Base-by-base conservation (phyloP, 1,140 invertebrate genomes). In the Leptinotarsa texana region DNA sequence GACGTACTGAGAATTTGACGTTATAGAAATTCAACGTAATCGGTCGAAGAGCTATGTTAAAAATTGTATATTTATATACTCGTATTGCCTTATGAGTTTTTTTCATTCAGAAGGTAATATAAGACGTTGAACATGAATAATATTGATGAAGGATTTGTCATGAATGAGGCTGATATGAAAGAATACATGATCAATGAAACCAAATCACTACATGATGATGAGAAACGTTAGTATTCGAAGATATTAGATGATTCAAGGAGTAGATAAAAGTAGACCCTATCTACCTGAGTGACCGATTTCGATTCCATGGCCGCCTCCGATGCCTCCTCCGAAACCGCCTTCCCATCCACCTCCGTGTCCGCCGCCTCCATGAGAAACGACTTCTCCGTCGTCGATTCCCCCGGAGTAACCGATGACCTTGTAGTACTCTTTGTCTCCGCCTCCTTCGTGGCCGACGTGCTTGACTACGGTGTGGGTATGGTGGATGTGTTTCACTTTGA, bases 381-480 rank as follows among this genome's bases (percentile, higher is more conserved):
- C 78, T 33, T 82, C 75, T 27, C 82, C 82, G 47, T 82, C 74
- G 69, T 84, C 83, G 57, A 84, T 83, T 18, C 80, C 83, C 15
- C 83, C 83, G 61, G 82, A 84, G 74, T 85, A 85, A 61, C 84
- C 85, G 67, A 86, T 84, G 17, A 85, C 83, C 75, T 85, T 85
- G 79, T 83, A 82, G 63, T 74, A 81, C 68, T 82, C 83, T 4
- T 77, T 75, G 27, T 73, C 82, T 69, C 86, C 87, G 71, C 85
- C 85, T 79, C 87, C 88, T 77, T 87, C 78, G 49, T 80, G 80
- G 18, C 80, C 81, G 42, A 89, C 84, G 77, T 89, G 88, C 75
- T 89, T 89, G 74, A 88, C 88, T 48, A 90, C 86, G 6, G 89
- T 90, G 80, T 89, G 89, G 48, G 88, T 89, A 80, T 90, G 89